Percentiles rank a stretch among this genome's conserved stretches.
These are phyloP conservation scores for Coremacera marginata DNA, from an alignment of 2,888 invertebrate genomes.

Conservation along the genomic window DNA sequence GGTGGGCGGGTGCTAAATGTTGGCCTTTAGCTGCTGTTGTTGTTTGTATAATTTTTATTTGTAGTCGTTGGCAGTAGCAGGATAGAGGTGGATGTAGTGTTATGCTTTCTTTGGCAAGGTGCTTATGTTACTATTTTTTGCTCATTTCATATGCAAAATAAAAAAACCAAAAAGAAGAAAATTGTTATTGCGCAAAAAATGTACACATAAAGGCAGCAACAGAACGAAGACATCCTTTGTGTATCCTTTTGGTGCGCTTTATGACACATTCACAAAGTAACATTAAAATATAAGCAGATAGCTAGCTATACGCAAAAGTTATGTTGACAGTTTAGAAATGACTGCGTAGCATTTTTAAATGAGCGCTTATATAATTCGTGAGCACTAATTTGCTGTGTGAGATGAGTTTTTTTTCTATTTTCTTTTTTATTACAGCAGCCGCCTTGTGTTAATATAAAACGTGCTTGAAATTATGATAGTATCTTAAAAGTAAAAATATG, in stretches of 20 bases:
- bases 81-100: neutral
- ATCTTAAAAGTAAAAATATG: constrained; percentile 8
- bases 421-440: neutral
- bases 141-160: constrained; percentile 16
- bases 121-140: constrained; percentile 3
- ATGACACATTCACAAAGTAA: neutral
- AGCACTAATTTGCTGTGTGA: neutral
- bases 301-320: constrained; percentile 9
- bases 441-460: constrained; percentile 29
- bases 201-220: neutral
- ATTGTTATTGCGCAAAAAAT: constrained; percentile 14
- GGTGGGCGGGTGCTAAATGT: neutral
- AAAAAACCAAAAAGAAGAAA: neutral
- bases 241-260: constrained; percentile 11
- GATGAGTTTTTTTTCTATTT: neutral
- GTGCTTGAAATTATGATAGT: neutral
- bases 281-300: neutral
- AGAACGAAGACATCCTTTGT: constrained; percentile 19
- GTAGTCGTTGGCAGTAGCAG: neutral
- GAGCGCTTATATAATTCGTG: neutral
- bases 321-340: constrained; percentile 25
- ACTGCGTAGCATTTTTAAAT: constrained; percentile 6
- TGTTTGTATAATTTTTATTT: neutral
- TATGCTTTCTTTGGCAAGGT: constrained; percentile 8
- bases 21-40: neutral